Conservation (phyloP, 2,888 invertebrate genomes). For the Trichogramma evanescens region DNA sequence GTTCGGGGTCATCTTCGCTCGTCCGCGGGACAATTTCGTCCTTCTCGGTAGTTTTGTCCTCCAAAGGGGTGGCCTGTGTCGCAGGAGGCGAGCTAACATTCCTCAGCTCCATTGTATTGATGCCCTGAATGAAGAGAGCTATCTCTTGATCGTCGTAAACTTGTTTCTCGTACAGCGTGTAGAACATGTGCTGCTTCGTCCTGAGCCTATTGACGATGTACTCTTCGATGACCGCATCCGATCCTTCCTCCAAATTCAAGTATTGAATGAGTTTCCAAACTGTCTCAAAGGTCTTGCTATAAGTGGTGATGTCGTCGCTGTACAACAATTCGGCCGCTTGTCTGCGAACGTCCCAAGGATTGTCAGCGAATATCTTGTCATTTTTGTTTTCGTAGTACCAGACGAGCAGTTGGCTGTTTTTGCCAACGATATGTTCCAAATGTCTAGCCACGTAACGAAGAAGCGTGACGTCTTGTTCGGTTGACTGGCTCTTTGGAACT, state of each 20-base stretch:
- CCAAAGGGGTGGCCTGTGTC: no score
- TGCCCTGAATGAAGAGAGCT: no score
- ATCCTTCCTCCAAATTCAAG: neutral
- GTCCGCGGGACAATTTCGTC: neutral
- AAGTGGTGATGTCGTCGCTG: neutral
- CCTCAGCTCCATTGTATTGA: no score
- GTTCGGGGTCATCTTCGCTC: neutral
- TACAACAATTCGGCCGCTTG: constrained; percentile 9
- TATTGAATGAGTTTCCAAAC: neutral
- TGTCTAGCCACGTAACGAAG: neutral
- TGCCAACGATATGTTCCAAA: neutral
- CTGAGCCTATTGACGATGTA: no score
- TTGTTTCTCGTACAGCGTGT: no score
- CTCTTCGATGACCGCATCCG: neutral
- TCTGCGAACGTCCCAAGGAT: neutral
- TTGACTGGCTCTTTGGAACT: no score
- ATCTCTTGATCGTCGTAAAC: no score
- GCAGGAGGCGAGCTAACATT: no score
- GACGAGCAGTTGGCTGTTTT: neutral
- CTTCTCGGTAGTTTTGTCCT: neutral
- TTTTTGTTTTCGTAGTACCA: constrained; percentile 8
- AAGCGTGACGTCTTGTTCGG: neutral
- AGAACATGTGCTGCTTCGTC: no score
- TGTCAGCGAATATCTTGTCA: neutral
- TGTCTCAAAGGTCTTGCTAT: neutral